A percentile compares a stretch with the other conserved stretches of the same genome.
phyloP scores from a whole-genome alignment of 1,140 invertebrate species.

The Apolygus lucorum region DNA sequence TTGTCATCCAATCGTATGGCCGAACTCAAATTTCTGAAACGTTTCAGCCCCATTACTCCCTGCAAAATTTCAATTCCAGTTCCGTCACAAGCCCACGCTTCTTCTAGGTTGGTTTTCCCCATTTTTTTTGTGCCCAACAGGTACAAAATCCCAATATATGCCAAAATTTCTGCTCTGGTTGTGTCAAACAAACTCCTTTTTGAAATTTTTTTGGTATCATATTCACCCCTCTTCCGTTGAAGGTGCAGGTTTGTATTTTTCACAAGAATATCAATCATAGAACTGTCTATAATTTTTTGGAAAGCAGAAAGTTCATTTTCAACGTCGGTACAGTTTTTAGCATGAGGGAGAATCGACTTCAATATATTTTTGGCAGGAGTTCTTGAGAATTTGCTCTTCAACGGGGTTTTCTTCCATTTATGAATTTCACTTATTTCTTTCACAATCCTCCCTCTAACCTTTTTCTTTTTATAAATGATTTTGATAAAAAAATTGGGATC shows the following conservation, averaged over 20 bases:
- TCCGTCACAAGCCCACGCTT: background rate
- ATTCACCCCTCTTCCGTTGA: background rate
- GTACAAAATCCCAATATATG: slow-evolving; percentile 17
- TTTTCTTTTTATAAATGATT: background rate
- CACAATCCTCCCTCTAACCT: background rate
- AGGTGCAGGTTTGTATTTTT: slow-evolving; percentile 8
- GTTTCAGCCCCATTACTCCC: background rate
- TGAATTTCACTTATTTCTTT: background rate
- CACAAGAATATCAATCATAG: slow-evolving; percentile 15
- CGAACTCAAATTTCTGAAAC: slow-evolving; percentile 31
- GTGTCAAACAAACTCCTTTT: background rate
- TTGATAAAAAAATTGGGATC: background rate
- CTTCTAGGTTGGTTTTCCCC: background rate
- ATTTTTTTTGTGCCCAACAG: slow-evolving; percentile 1
- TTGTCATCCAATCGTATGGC: slow-evolving; percentile 37
- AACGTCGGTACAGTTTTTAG: slow-evolving; percentile 13
- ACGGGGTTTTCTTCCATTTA: slow-evolving; percentile 19
- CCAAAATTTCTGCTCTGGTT: slow-evolving; percentile 12
- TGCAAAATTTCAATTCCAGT: background rate
- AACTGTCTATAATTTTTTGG: background rate
- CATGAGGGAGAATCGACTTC: slow-evolving; percentile 7
- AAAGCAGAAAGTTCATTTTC: slow-evolving; percentile 16
- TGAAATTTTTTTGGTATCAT: background rate
- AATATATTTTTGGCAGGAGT: slow-evolving; percentile 20
- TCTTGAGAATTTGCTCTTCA: slow-evolving; percentile 19